A percentile compares a stretch with the other conserved stretches of the same genome.
Evolutionary conservation across 2,888 invertebrate species (phyloP).

Genomic region (Leptinotarsa peninsularis): DNA sequence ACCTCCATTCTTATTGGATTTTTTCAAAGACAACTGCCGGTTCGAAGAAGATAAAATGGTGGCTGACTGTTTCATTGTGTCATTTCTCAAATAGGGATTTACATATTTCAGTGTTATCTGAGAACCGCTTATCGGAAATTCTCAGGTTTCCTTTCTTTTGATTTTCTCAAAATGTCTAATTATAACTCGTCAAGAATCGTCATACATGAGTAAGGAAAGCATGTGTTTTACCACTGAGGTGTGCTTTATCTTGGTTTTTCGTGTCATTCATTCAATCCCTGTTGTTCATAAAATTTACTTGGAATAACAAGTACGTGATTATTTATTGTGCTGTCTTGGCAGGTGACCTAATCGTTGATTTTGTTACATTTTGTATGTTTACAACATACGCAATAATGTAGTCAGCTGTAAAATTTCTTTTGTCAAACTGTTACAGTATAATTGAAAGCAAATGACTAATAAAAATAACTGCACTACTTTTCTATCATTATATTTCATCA

Average conservation of each 20-base stretch:
- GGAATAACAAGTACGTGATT: slow-evolving; percentile 1
- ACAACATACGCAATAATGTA: neutral
- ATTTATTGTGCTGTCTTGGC: neutral
- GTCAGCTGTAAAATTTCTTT: neutral
- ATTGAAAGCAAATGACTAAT: too few species aligned
- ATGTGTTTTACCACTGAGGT: slow-evolving; percentile 1
- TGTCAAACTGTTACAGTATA: neutral
- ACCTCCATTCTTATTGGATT: too few species aligned
- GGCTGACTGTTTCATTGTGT: too few species aligned
- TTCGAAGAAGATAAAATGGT: too few species aligned
- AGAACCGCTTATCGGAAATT: too few species aligned
- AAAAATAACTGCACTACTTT: too few species aligned
- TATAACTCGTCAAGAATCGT: neutral
- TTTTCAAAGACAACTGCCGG: too few species aligned
- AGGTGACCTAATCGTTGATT: slow-evolving; percentile 11
- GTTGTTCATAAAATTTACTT: slow-evolving; percentile 9
- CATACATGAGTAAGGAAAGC: neutral
- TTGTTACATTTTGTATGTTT: slow-evolving; percentile 8
- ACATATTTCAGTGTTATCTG: too few species aligned
- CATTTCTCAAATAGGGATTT: too few species aligned
- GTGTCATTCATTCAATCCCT: slow-evolving; percentile 5
- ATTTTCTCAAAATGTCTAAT: too few species aligned
- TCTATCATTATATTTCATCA: too few species aligned
- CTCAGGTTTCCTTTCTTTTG: too few species aligned
- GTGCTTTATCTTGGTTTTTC: slow-evolving; percentile 6